Evolutionary conservation across 2,797 vertebrate species (phyloP), one percentile per base, ranked within the genome.

Genomic region (Poecile montanus): DNA sequence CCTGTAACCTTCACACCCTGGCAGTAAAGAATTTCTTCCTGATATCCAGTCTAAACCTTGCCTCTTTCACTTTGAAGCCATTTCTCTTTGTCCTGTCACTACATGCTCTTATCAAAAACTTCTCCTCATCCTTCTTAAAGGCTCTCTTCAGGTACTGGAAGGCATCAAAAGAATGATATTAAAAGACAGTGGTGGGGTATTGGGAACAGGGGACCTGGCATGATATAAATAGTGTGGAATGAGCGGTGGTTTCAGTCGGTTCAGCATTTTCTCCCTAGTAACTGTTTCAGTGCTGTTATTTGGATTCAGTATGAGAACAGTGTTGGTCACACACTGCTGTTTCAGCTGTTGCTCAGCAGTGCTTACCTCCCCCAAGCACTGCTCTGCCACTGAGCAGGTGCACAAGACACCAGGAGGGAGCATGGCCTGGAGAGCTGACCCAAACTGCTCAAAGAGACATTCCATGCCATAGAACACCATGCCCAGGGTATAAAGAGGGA

Each of bases 11-110:
- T 63, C 12, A 26, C 8, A 45, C 17, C 2, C 17, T 34, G 20
- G 57, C 20, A 51, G 21, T 40, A 58, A 45, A 40, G 6, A 40
- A 40, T 51, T 83, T 63, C 12, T 65, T 77, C 25, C 20, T 53
- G 6, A 32, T 30, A 26, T 2, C 27, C 13, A 29, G 2, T 44
- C 4, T 27, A 36, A 63, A 13, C 5, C 5, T 2, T 6, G 3
- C 2, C 4, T 6, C n/a, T 76, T 58, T 50, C n/a, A 26, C 21
- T 51, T 38, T 40, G 25, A 40, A 77, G 51, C 20, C 23, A 9
- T 51, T 83, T 18, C 4, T 57, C 19, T 26, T 57, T 19, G 25
- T 45, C 17, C 25, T 67, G 25, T 47, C 17, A 26, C 11, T 29
- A 53, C 25, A 34, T 11, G 34, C 6, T 50, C 7, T 40, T 47